Conservation (phyloP, 2,888 invertebrate genomes). For the Anoplius nigerrimus region DNA sequence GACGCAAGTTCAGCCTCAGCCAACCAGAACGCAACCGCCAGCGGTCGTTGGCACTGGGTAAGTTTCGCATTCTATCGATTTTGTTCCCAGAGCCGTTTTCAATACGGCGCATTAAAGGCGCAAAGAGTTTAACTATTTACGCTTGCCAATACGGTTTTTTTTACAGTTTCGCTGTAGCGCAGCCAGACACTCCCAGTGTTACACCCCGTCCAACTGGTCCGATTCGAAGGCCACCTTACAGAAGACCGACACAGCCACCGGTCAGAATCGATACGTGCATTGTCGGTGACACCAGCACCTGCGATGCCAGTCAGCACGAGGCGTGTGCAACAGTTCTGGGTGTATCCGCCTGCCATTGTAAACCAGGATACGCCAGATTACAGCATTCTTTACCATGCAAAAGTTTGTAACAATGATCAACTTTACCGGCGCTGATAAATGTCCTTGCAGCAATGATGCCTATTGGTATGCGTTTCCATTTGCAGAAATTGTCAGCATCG, state of each 20-base stretch:
- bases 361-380: constrained; percentile 80
- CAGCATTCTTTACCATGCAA: constrained; percentile 71
- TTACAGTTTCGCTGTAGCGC: constrained; percentile 80
- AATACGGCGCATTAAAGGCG: neutral
- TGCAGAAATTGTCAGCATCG: constrained; percentile 83
- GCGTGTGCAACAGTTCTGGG: constrained; percentile 87
- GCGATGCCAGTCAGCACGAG: constrained; percentile 91
- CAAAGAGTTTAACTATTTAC: neutral
- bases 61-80: constrained; percentile 7
- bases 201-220: constrained; percentile 70
- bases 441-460: too few species aligned
- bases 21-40: constrained; percentile 71
- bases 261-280: constrained; percentile 94
- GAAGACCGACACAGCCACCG: constrained; percentile 82
- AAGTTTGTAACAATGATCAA: constrained; percentile 50
- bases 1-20: constrained; percentile 69
- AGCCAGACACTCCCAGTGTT: constrained; percentile 77
- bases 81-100: neutral
- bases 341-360: constrained; percentile 91
- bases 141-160: too few species aligned
- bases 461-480: neutral
- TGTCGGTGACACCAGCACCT: constrained; percentile 93
- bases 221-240: constrained; percentile 77
- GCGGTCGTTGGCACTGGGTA: constrained; percentile 77
- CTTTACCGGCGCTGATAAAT: neutral